Percentiles rank a stretch among this genome's conserved stretches.
These are phyloP conservation scores for Oreochromis grahami DNA, from an alignment of 2,797 vertebrate species.

Conservation along the genomic window DNA sequence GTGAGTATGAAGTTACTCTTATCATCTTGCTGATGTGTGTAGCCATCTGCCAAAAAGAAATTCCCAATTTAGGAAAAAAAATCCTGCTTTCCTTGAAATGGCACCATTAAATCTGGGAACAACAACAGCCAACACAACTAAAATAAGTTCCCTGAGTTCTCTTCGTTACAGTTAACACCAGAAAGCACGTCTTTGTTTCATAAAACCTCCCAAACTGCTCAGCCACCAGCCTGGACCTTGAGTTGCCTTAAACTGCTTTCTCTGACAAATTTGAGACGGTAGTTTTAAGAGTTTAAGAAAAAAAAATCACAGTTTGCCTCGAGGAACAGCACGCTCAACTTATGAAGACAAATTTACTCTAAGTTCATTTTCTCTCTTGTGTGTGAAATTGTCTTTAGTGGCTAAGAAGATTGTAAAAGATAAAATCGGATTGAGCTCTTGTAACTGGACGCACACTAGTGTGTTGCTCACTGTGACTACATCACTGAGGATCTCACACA, in stretches of 20 bases:
- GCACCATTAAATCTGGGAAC: neutral
- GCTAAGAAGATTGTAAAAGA: neutral
- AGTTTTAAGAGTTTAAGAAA: neutral
- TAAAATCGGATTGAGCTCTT: neutral
- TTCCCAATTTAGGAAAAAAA: neutral
- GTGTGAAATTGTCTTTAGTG: neutral
- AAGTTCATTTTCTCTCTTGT: neutral
- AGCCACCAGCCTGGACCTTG: neutral
- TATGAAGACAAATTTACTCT: neutral
- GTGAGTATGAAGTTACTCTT: accelerated
- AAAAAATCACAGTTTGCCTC: neutral
- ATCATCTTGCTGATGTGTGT: neutral
- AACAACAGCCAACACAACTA: neutral
- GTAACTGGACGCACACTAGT: neutral
- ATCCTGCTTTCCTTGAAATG: neutral
- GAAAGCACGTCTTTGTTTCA: neutral
- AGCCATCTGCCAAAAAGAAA: neutral
- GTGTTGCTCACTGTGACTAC: neutral
- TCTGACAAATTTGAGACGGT: neutral
- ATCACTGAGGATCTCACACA: neutral
- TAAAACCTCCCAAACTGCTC: neutral
- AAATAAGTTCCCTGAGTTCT: neutral
- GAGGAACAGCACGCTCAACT: neutral
- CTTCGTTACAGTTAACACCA: accelerated
- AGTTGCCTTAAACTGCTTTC: neutral